Conservation (phyloP, 2,888 invertebrate species). For the Sphaerophoria taeniata region DNA sequence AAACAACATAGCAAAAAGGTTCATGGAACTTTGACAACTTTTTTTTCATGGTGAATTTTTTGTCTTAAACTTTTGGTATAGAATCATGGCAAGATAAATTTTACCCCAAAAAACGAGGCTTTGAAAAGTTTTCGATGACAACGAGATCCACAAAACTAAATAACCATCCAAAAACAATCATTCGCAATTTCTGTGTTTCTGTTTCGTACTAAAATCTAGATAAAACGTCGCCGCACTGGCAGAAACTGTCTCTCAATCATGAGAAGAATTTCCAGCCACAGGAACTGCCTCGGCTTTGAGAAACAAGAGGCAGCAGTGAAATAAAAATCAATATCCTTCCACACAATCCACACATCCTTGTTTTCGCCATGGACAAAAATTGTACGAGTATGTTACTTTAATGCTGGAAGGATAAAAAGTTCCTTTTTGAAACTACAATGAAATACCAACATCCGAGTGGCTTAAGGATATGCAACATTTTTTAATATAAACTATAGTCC, state of each 20-base stretch:
- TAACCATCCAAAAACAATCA: not conserved
- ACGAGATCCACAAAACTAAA: not conserved
- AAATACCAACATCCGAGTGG: slow-evolving; percentile 21
- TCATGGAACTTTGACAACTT: slow-evolving; percentile 15
- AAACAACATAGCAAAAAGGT: not conserved
- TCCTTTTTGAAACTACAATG: slow-evolving; percentile 11
- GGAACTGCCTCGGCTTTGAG: not conserved
- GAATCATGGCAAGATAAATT: too few species aligned
- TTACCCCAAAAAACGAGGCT: too few species aligned
- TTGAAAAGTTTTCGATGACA: too few species aligned
- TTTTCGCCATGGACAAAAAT: not conserved
- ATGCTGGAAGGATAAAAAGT: not conserved
- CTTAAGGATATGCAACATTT: slow-evolving; percentile 9
- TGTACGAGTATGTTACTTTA: not conserved
- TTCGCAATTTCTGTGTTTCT: not conserved
- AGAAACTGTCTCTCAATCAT: not conserved
- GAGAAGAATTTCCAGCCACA: not conserved
- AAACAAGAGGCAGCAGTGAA: not conserved
- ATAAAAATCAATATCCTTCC: slow-evolving; percentile 20
- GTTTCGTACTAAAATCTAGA: not conserved
- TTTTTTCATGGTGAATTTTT: not conserved
- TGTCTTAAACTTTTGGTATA: not conserved
- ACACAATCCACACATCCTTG: slow-evolving; percentile 1
- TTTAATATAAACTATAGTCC: not conserved
- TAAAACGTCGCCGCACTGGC: not conserved